These are phyloP conservation scores for Aldabrachelys gigantea DNA, from an alignment of 2,113 vertebrate genomes.

Conservation along the genomic window DNA sequence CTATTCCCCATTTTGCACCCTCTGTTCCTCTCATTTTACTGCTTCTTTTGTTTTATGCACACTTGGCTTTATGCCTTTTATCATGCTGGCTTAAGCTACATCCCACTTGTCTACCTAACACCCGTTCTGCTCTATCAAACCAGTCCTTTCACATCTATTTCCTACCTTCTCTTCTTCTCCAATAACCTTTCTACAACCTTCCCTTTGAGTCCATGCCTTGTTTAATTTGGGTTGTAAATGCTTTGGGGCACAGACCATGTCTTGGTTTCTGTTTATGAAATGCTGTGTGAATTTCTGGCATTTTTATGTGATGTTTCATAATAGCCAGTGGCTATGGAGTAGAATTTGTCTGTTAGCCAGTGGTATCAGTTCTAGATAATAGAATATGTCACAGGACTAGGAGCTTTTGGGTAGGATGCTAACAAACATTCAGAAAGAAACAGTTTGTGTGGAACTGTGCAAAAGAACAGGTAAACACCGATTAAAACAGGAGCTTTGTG, in stretches of 20 bases:
- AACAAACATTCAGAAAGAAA: background rate
- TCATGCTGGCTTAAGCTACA: background rate
- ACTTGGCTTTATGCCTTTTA: background rate
- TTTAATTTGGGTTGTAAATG: background rate
- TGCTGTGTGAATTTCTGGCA: rapidly evolving
- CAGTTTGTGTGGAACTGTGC: constrained; percentile 26
- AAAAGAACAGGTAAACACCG: constrained; percentile 43
- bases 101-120: background rate
- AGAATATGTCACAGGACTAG: background rate
- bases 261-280: background rate
- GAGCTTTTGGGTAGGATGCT: background rate
- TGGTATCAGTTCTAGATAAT: background rate
- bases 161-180: background rate
- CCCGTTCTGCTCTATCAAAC: background rate
- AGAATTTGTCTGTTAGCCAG: rapidly evolving
- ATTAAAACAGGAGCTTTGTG: constrained; percentile 41
- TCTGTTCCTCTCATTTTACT: rapidly evolving
- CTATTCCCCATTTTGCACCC: background rate
- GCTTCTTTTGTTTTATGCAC: background rate
- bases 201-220: background rate
- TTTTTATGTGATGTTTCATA: background rate
- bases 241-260: rapidly evolving
- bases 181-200: background rate
- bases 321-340: rapidly evolving
- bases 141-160: background rate